phyloP scores from a whole-genome alignment of 2,888 invertebrate species.

The Monopis laevigella region DNA sequence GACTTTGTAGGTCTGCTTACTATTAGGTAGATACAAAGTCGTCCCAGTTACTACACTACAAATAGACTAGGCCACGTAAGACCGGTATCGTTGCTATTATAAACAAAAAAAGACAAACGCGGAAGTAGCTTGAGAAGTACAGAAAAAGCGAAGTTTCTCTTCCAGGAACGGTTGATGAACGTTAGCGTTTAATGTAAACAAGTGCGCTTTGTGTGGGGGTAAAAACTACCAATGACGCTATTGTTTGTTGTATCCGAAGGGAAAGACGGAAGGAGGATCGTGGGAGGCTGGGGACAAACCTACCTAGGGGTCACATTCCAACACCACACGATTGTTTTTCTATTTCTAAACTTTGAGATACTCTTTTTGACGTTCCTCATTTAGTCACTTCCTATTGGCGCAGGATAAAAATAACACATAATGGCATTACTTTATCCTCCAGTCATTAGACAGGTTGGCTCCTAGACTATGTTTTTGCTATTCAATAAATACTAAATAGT shows the following conservation, averaged over 20 bases:
- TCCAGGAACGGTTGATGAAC: constrained; percentile 48
- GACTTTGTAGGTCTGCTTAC: too few relatives aligned
- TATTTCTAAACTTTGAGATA: too few relatives aligned
- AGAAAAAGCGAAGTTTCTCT: constrained; percentile 38
- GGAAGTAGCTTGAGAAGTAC: constrained; percentile 36
- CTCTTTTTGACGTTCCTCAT: too few relatives aligned
- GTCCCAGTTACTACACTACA: constrained; percentile 31
- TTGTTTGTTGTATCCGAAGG: constrained; percentile 41
- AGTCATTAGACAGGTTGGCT: too few relatives aligned
- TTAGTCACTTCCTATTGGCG: too few relatives aligned
- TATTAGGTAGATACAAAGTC: constrained; percentile 13
- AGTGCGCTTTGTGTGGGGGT: constrained; percentile 30
- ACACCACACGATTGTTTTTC: too few relatives aligned
- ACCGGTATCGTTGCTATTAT: constrained; percentile 26
- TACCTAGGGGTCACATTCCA: constrained; percentile 14
- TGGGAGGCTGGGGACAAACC: constrained; percentile 39
- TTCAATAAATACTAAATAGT: too few relatives aligned
- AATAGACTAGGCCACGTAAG: constrained; percentile 40
- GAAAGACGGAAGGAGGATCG: constrained; percentile 48
- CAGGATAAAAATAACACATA: too few relatives aligned
- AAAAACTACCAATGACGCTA: constrained; percentile 51
- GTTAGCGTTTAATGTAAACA: constrained; percentile 45
- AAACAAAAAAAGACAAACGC: constrained; percentile 40
- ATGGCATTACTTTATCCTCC: too few relatives aligned
- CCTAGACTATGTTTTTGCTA: too few relatives aligned